phyloP scores from a whole-genome alignment of 2,888 invertebrate genomes.

The Idaea aversata region DNA sequence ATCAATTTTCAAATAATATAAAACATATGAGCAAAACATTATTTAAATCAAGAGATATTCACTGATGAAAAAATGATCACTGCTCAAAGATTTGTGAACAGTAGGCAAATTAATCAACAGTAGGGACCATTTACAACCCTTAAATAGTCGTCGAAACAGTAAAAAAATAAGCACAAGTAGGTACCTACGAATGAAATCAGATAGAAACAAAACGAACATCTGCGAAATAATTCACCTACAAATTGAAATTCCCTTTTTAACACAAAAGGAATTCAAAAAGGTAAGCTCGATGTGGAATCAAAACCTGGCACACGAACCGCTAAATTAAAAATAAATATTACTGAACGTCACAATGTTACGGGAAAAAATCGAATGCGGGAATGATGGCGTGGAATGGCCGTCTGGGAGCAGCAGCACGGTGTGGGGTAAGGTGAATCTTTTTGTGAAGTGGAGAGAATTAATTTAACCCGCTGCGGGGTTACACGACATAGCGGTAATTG shows the following conservation, averaged over 20 bases:
- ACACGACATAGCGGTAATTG: slow-evolving; percentile 79
- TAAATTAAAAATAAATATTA: slow-evolving; percentile 81
- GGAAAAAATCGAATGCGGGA: slow-evolving; percentile 18
- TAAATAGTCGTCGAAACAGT: background rate
- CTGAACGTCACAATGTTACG: slow-evolving; percentile 79
- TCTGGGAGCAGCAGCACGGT: slow-evolving; percentile 34
- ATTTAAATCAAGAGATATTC: no score
- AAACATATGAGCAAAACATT: no score
- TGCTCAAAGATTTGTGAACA: no score
- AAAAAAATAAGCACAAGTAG: background rate
- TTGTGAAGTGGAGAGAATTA: slow-evolving; percentile 80
- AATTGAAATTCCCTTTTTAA: slow-evolving; percentile 54
- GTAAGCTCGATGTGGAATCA: slow-evolving; percentile 63
- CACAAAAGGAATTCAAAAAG: slow-evolving; percentile 67
- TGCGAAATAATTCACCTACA: slow-evolving; percentile 51
- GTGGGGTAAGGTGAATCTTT: slow-evolving; percentile 76
- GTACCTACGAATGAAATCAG: background rate
- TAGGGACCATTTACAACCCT: background rate
- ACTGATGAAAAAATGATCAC: no score
- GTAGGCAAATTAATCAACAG: no score
- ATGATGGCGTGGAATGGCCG: background rate
- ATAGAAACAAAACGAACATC: slow-evolving; percentile 31
- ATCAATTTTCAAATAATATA: no score
- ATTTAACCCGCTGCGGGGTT: slow-evolving; percentile 81
- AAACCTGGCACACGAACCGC: slow-evolving; percentile 70